These are phyloP conservation scores for Sandelia bainsii DNA, from an alignment of 2,797 vertebrate genomes.

Conservation along the genomic window DNA sequence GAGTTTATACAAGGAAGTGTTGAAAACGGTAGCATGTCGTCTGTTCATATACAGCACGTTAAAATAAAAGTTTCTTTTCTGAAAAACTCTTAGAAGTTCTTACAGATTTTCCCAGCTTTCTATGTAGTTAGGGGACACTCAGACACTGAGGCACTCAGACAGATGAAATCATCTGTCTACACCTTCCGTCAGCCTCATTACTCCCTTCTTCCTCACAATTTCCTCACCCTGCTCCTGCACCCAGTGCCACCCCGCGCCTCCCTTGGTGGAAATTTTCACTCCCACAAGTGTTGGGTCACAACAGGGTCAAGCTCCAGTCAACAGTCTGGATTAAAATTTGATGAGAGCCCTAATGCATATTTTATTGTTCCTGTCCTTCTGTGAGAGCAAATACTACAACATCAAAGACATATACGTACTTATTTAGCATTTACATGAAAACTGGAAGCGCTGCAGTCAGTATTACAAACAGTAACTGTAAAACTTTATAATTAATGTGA, in stretches of 20 bases:
- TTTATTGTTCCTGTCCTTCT: slow-evolving; percentile 72
- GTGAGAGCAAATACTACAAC: too few species aligned
- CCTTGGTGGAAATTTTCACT: slow-evolving; percentile 70
- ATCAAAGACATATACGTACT: too few species aligned
- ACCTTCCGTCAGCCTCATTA: slow-evolving; percentile 68
- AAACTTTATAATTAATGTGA: not conserved
- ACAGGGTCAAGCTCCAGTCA: slow-evolving; percentile 79
- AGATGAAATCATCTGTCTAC: slow-evolving; percentile 63
- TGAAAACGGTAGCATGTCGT: slow-evolving; percentile 1
- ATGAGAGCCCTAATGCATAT: slow-evolving; percentile 78
- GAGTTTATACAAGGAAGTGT: not conserved
- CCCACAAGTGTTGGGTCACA: slow-evolving; percentile 75
- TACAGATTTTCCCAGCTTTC: slow-evolving; percentile 39
- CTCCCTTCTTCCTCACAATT: slow-evolving; percentile 59
- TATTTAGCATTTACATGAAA: too few species aligned
- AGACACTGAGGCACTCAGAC: slow-evolving; percentile 66
- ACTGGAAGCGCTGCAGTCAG: too few species aligned
- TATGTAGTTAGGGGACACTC: slow-evolving; percentile 41
- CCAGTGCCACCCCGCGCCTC: slow-evolving; percentile 33
- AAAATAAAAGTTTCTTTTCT: not conserved
- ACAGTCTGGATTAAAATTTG: slow-evolving; percentile 81
- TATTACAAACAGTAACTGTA: not conserved
- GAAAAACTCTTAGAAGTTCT: slow-evolving; percentile 14
- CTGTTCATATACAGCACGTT: slow-evolving; percentile 6
- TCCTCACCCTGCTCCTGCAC: slow-evolving; percentile 46